Evolutionary conservation across 2,888 invertebrate species (phyloP).

Genomic region (Polia nebulosa): DNA sequence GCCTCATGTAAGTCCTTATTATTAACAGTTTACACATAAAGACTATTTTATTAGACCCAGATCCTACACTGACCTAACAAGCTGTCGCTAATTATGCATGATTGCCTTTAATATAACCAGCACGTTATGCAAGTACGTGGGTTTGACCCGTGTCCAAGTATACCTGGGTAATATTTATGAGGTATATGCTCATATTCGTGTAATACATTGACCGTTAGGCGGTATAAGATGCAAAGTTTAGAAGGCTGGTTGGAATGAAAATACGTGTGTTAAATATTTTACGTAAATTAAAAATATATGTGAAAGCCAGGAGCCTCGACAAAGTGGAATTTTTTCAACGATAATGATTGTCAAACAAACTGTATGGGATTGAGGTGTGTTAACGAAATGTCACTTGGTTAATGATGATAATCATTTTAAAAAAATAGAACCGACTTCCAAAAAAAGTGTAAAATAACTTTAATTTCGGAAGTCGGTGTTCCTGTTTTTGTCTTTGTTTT

Average conservation of each 20-base stretch:
- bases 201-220: constrained; percentile 15
- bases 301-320: not conserved
- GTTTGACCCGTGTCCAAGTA: constrained; percentile 23
- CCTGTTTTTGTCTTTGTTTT: no score
- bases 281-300: not conserved
- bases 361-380: not conserved
- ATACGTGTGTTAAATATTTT: not conserved
- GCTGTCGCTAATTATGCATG: constrained; percentile 55
- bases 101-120: constrained; percentile 51
- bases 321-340: no score
- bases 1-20: constrained; percentile 1
- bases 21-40: constrained; percentile 17
- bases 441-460: no score
- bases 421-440: no score
- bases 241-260: constrained; percentile 4
- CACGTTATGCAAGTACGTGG: constrained; percentile 49
- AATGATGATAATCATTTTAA: no score
- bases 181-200: constrained; percentile 31
- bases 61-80: constrained; percentile 24
- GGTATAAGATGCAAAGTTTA: constrained; percentile 22
- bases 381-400: no score
- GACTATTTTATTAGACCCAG: constrained; percentile 26
- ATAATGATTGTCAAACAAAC: no score
- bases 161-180: constrained; percentile 33
- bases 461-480: no score